Evolutionary conservation across 2,113 vertebrate genomes (phyloP).

Genomic region (Perognathus longimembris): DNA sequence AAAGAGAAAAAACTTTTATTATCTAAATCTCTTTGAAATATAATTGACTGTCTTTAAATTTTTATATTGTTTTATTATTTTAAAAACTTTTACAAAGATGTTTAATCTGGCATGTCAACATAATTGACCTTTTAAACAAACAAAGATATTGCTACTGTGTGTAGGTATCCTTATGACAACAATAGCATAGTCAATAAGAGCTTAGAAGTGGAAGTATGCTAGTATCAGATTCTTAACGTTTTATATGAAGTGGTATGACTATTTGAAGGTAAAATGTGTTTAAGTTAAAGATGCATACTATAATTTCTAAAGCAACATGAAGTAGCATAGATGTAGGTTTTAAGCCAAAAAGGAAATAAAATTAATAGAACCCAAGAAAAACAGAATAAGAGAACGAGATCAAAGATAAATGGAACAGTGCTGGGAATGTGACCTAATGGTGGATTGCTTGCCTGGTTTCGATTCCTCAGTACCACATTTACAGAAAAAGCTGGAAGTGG

Average conservation of each 20-base stretch:
- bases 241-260: background rate
- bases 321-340: background rate
- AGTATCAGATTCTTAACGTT: background rate
- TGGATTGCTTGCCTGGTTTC: too few species aligned
- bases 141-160: background rate
- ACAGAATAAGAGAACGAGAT: background rate
- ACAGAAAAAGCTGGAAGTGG: too few species aligned
- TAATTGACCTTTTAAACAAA: background rate
- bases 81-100: too few species aligned
- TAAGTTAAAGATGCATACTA: background rate
- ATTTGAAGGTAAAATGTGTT: background rate
- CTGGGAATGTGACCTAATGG: too few species aligned
- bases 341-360: background rate
- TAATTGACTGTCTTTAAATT: too few species aligned
- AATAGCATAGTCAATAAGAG: background rate
- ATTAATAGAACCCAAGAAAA: background rate
- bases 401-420: background rate
- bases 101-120: background rate
- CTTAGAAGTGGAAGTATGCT: background rate
- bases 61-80: too few species aligned
- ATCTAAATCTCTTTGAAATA: background rate
- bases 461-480: too few species aligned
- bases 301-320: background rate
- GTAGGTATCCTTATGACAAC: background rate
- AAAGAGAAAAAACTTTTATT: background rate